Conservation (phyloP, 1,140 invertebrate genomes). For the Trinorchestia longiramus region DNA sequence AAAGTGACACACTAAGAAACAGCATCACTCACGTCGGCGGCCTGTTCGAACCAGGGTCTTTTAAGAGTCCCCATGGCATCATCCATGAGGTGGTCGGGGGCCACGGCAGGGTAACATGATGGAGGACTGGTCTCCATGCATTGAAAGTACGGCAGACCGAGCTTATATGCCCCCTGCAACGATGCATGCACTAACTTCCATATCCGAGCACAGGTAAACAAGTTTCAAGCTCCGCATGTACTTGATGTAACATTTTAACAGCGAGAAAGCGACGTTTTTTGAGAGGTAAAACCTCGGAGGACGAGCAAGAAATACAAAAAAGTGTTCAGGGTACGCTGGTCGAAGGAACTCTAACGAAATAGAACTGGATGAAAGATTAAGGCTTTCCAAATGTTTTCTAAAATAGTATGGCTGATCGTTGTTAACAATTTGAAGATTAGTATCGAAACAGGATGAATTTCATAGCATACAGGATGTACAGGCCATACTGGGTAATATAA, state of each 20-base stretch:
- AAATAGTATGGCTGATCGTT: background rate
- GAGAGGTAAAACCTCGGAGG: background rate
- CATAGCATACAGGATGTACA: background rate
- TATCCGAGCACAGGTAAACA: background rate
- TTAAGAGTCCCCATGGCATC: background rate
- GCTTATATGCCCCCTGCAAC: constrained; percentile 5
- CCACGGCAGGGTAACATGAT: background rate
- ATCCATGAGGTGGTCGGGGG: background rate
- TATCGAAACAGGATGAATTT: background rate
- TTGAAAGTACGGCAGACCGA: constrained; percentile 6
- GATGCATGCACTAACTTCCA: background rate
- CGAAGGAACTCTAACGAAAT: background rate
- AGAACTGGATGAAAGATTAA: background rate
- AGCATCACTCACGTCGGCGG: background rate
- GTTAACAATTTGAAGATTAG: background rate
- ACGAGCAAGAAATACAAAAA: background rate
- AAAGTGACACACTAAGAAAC: background rate
- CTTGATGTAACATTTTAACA: background rate
- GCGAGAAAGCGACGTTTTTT: background rate
- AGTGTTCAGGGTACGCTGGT: background rate
- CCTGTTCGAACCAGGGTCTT: background rate
- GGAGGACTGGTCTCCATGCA: background rate
- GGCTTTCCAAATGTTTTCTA: background rate
- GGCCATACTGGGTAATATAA: background rate
- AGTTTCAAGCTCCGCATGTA: background rate